Evolutionary conservation across 2,113 vertebrate genomes (phyloP).

Genomic region (Phyllopteryx taeniolatus): DNA sequence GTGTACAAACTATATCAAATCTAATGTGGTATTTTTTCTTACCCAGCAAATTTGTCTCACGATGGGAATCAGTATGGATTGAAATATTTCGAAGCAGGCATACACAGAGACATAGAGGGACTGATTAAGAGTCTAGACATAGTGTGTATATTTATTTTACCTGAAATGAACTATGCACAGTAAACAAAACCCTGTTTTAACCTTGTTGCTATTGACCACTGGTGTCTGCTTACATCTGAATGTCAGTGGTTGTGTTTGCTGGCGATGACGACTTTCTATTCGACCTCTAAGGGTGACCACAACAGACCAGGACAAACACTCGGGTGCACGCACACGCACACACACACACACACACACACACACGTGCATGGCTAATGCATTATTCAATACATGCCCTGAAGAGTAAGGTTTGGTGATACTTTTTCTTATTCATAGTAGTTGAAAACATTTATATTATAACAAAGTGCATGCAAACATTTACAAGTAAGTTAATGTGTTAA

Average conservation of each 20-base stretch:
- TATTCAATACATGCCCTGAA: background rate
- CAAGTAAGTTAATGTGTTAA: background rate
- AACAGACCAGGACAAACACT: background rate
- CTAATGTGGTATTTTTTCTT: too few relatives aligned
- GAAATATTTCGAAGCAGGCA: background rate
- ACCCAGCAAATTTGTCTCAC: background rate
- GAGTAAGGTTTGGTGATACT: background rate
- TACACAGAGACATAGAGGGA: background rate
- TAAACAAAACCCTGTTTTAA: conserved; percentile 54
- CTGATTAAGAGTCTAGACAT: background rate
- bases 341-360: background rate
- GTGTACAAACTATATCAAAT: too few relatives aligned
- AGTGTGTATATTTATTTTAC: conserved; percentile 18
- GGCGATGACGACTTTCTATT: background rate
- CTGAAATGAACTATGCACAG: conserved; percentile 29
- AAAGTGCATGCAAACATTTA: background rate
- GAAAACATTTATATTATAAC: background rate
- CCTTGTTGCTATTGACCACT: conserved; percentile 9
- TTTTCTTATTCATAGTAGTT: background rate
- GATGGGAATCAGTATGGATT: background rate
- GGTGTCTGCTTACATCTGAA: background rate
- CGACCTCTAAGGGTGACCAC: background rate
- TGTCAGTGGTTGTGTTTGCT: background rate
- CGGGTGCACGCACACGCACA: background rate
- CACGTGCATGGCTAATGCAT: background rate